Percentiles rank a stretch among this genome's conserved stretches.
These are phyloP conservation scores for Anthoscopus minutus DNA, from an alignment of 2,113 vertebrate genomes.

Conservation along the genomic window DNA sequence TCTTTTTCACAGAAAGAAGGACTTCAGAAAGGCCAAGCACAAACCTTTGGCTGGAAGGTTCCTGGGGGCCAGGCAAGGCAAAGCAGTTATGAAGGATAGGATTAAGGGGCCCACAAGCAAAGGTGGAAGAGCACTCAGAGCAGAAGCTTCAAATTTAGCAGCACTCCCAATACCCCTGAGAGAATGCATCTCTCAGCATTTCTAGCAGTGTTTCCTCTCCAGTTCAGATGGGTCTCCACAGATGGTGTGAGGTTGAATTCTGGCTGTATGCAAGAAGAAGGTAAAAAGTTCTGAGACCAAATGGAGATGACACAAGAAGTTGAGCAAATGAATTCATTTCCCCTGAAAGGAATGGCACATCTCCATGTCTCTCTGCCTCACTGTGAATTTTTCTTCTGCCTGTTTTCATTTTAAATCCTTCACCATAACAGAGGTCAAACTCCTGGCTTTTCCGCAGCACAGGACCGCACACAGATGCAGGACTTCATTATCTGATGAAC, in stretches of 20 bases:
- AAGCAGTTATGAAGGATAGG: not conserved
- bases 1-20: not conserved
- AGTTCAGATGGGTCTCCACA: not conserved
- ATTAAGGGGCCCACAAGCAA: not conserved
- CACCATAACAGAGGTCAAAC: not conserved
- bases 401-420: not conserved
- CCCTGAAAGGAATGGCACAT: not conserved
- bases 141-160: not conserved
- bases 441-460: not conserved
- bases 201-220: not conserved
- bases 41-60: not conserved
- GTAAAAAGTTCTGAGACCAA: not conserved
- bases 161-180: not conserved
- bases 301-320: not conserved
- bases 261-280: not conserved
- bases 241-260: not conserved
- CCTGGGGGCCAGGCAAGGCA: rapidly evolving
- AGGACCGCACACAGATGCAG: not conserved
- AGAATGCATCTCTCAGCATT: not conserved
- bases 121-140: not conserved
- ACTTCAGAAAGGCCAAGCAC: not conserved
- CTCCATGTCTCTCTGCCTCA: not conserved
- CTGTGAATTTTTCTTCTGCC: not conserved
- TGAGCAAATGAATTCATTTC: not conserved
- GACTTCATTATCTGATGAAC: not conserved